phyloP scores from a whole-genome alignment of 2,797 vertebrate genomes.

The Chrysocyon brachyurus region DNA sequence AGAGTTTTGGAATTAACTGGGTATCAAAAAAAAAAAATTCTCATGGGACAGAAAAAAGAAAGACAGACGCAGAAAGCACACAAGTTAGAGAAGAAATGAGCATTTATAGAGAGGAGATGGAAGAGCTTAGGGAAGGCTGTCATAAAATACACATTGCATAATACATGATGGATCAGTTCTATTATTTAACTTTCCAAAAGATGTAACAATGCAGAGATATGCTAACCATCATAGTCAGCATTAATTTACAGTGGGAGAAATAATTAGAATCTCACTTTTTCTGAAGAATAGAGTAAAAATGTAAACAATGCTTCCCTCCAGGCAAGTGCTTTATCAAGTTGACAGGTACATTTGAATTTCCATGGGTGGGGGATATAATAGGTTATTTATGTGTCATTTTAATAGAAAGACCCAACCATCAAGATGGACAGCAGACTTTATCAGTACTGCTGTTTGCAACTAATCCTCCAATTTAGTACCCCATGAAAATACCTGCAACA shows the following conservation, averaged over 20 bases:
- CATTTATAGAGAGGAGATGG: conserved; percentile 85
- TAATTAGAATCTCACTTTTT: conserved; percentile 99
- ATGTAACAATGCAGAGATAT: conserved; percentile 91
- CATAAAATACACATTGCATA: conserved; percentile 88
- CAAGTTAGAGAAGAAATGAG: conserved; percentile 77
- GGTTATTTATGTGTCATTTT: conserved; percentile 99
- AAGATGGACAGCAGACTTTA: conserved; percentile 93
- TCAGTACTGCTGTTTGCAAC: conserved; percentile 92
- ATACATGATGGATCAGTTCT: conserved; percentile 89
- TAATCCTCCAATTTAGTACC: conserved; percentile 92
- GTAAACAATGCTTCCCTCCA: conserved; percentile 99
- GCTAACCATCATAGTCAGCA: conserved; percentile 95
- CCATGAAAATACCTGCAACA: conserved; percentile 91
- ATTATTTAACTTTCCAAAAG: conserved; percentile 91
- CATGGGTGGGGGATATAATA: conserved; percentile 98
- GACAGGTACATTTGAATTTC: conserved; percentile 99
- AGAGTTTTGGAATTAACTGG: conserved; percentile 80
- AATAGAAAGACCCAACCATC: conserved; percentile 93
- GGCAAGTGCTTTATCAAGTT: conserved; percentile 99
- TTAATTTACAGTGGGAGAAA: conserved; percentile 99
- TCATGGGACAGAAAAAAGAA: conserved; percentile 69
- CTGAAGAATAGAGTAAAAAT: conserved; percentile 99
- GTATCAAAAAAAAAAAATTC: conserved; percentile 81
- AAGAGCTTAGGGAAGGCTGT: conserved; percentile 85
- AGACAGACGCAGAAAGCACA: conserved; percentile 24